phyloP scores from a whole-genome alignment of 1,140 invertebrate species.

The Odontomachus brunneus region DNA sequence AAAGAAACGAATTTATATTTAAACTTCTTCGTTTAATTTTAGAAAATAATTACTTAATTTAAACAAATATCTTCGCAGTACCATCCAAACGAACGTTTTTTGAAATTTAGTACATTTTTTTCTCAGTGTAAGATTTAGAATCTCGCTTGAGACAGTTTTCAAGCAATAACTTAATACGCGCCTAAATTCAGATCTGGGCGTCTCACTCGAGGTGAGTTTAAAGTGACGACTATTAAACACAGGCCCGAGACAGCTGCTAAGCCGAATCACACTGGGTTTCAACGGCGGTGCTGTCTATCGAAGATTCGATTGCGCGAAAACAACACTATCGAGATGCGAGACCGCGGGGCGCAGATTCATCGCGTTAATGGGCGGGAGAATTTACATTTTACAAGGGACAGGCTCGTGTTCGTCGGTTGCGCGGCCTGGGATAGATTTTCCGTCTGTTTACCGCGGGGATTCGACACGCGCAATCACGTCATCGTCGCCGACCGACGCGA shows the following conservation, averaged over 20 bases:
- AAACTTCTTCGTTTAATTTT: no score
- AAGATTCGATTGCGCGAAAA: constrained; percentile 38
- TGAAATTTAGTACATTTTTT: no score
- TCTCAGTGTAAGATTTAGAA: no score
- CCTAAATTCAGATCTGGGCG: no score
- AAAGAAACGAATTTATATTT: no score
- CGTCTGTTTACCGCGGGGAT: constrained; percentile 2
- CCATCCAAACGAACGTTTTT: no score
- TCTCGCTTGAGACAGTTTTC: no score
- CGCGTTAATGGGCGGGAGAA: constrained; percentile 59
- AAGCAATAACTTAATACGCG: no score
- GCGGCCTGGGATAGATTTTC: constrained; percentile 24
- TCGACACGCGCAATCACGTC: constrained; percentile 49
- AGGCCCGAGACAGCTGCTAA: constrained; percentile 32
- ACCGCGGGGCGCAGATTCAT: constrained; percentile 36
- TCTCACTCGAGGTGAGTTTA: no score
- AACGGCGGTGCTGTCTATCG: background rate
- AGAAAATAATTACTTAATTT: no score
- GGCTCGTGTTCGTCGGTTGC: background rate
- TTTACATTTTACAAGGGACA: constrained; percentile 67
- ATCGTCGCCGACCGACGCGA: constrained; percentile 3
- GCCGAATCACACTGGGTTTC: constrained; percentile 46
- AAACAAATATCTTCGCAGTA: no score
- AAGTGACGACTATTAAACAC: no score
- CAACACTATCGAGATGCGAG: constrained; percentile 22